Base-by-base conservation (phyloP, 2,797 vertebrate genomes). In the Taenioides sp. region DNA sequence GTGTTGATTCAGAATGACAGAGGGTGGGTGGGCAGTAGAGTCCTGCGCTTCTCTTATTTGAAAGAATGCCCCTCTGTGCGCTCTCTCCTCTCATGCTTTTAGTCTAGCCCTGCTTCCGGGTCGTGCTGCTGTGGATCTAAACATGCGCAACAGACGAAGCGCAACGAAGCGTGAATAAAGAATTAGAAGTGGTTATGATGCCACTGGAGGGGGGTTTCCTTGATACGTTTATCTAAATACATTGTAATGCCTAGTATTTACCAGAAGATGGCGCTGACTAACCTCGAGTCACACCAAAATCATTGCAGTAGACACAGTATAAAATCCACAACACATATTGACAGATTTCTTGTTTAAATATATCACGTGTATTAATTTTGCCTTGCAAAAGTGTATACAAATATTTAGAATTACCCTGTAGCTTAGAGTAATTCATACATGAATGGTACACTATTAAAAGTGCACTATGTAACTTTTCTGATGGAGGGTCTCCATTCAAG, bases 21-120 rank as follows among this genome's bases (percentile, higher is more conserved):
- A 55, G 2, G 7, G 7, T 22, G 0, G 16, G 7, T 59, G 12
- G 49, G 54, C 7, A 23, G 22, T 1, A 7, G 7, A 16, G 43
- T 52, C 55, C 77, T 31, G 18, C 52, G 5, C n/a, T 5, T 54
- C 23, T 0, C 55, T 31, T 16, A 7, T 60, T 17, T 60, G 58
- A 7, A 20, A 10, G 20, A 72, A 60, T 67, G 70, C 12, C 31
- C 20, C 54, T 28, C 9, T 25, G 1, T 70, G 27, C 2, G 37
- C 64, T 23, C 55, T 65, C 37, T 74, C 64, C 50, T 65, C 28
- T 16, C 67, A 27, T 60, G 25, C 67, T 71, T 9, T 52, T 0
- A 28, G 49, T 55, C 0, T 55, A 0, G 34, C 18, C 18, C 65
- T 1, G 65, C 67, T 85, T 88, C 81, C 86, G 70, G 78, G 78